A percentile compares a stretch with the other conserved stretches of the same genome.
phyloP scores from a whole-genome alignment of 2,888 invertebrate genomes.

The Cantharis flavilabris region DNA sequence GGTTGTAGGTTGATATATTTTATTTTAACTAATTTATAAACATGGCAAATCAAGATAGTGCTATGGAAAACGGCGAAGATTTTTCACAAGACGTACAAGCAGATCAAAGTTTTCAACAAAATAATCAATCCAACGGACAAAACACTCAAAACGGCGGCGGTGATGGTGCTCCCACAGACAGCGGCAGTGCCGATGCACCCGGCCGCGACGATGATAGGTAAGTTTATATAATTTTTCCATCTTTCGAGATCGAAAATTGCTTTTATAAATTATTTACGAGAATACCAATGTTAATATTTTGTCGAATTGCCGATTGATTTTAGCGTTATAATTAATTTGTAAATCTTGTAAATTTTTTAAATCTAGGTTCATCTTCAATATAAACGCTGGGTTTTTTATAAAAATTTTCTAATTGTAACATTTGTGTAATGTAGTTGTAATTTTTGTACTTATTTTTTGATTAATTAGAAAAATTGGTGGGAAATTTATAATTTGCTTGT shows the following conservation, averaged over 20 bases:
- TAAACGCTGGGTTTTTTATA: slow-evolving; percentile 9
- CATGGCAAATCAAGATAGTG: slow-evolving; percentile 67
- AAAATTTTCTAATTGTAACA: not conserved
- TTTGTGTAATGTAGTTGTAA: not conserved
- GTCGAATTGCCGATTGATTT: slow-evolving; percentile 1
- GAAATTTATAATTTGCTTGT: not conserved
- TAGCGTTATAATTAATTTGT: slow-evolving; percentile 20
- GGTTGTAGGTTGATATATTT: not conserved
- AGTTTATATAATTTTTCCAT: slow-evolving; percentile 36
- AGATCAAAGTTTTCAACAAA: slow-evolving; percentile 66
- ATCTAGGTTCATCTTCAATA: slow-evolving; percentile 19
- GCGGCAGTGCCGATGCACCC: slow-evolving; percentile 75
- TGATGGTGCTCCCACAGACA: slow-evolving; percentile 69
- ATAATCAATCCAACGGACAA: slow-evolving; percentile 48
- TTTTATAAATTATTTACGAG: slow-evolving; percentile 5
- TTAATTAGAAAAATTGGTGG: not conserved
- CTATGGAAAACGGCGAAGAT: slow-evolving; percentile 79
- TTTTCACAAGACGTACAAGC: slow-evolving; percentile 76
- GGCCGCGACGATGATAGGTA: slow-evolving; percentile 84
- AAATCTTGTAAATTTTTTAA: slow-evolving; percentile 5
- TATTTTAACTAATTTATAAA: slow-evolving; percentile 36
- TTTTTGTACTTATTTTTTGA: not conserved
- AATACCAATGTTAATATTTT: not conserved
- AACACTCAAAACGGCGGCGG: slow-evolving; percentile 63
- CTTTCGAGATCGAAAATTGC: slow-evolving; percentile 9